Percentiles rank a stretch among this genome's conserved stretches.
Conservation (phyloP, 2,113 vertebrate genomes). For the Eubucco bourcierii region DNA sequence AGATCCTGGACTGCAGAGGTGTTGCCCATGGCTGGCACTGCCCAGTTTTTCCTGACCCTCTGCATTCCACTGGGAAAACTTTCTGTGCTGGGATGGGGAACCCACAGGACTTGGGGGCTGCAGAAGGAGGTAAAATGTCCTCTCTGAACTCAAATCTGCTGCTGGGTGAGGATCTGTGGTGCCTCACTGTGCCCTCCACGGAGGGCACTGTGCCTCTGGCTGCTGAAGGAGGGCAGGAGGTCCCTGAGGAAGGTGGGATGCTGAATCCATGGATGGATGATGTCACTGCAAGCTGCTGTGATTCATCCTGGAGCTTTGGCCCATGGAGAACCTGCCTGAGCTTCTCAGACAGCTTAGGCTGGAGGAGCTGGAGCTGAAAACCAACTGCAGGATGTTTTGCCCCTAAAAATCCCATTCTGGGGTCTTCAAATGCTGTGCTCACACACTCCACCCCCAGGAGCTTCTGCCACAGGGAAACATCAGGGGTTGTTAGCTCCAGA, state of each 20-base stretch:
- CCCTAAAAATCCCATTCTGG: background rate
- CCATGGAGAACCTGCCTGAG: background rate
- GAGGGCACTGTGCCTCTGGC: background rate
- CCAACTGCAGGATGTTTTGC: background rate
- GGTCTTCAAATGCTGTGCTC: background rate
- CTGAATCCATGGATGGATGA: background rate
- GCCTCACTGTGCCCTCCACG: rapidly evolving
- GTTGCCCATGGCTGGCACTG: background rate
- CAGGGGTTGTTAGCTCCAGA: background rate
- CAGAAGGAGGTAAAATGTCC: background rate
- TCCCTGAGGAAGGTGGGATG: background rate
- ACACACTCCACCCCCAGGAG: background rate
- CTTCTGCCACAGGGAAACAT: background rate
- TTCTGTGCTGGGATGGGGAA: background rate
- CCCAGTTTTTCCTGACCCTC: background rate
- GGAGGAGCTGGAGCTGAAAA: background rate
- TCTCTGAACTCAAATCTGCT: background rate
- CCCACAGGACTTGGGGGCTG: background rate
- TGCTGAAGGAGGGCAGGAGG: background rate
- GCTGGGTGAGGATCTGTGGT: background rate
- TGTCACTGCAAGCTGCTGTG: background rate
- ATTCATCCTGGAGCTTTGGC: background rate
- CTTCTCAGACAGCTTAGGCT: background rate
- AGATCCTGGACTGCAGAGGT: background rate
- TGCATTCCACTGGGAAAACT: background rate